Base-by-base conservation (phyloP, 2,797 vertebrate species). In the Melanotaenia pygmaea region DNA sequence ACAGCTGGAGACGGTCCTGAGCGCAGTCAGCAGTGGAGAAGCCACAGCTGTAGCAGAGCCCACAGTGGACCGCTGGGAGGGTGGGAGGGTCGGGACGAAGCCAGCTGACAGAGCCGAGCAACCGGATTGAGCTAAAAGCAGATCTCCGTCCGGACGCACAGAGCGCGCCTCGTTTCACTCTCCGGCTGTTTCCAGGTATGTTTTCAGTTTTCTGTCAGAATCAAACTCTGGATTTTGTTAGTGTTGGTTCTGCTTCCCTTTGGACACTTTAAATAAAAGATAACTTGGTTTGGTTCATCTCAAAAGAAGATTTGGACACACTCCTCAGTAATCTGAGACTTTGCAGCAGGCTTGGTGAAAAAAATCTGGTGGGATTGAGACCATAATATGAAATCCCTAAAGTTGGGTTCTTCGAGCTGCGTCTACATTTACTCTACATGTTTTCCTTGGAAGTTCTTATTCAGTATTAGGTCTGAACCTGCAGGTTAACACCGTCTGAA, bases 51-150 rank as follows among this genome's bases (percentile, higher is more conserved):
- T 43, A 16, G 34, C 58, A 20, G 61, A 76, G 70, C n/a, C 37
- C 35, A 9, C 30, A 22, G 72, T 51, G 64, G 47, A 40, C 12
- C 40, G 16, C 12, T 43, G 40, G 50, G 47, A 51, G n/a, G n/a
- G 87, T 88, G 86, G 91, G 89, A 82, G 84, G 83, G 82, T 74
- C 79, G 43, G 60, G 58, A 83, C 70, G 50, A 10, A 51, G 18
- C 7, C 47, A 50, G 47, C 75, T 22, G 80, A 57, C 74, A 45
- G 51, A 65, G 43, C 62, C 78, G 57, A 78, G 38, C 38, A 1
- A 14, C 37, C 10, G 37, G 32, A 60, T 32, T 37, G 70, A 67
- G 8, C 35, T 50, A 64, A 77, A 6, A 43, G 40, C 14, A 43
- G 40, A 43, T 18, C 40, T 43, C 4, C 14, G 40, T 59, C 4